Conservation (phyloP, 2,797 vertebrate genomes). For the Vireo griseus region DNA sequence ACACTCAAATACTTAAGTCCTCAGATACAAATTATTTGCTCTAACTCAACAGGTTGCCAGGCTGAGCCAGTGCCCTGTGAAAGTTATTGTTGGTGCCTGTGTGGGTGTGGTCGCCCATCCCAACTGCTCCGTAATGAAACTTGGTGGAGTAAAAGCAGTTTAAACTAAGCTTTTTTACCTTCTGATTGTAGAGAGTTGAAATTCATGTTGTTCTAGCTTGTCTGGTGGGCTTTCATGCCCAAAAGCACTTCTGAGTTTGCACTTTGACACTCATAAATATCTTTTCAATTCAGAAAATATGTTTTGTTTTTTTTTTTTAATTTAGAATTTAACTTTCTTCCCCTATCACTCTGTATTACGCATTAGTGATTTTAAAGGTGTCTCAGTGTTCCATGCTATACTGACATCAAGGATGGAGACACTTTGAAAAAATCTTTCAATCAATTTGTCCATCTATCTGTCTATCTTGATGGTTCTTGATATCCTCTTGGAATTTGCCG, state of each 20-base stretch:
- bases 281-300: not conserved
- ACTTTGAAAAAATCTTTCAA: not conserved
- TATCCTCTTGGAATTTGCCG: not conserved
- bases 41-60: not conserved
- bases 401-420: fast-evolving
- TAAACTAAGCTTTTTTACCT: not conserved
- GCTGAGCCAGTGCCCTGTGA: not conserved
- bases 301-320: fast-evolving
- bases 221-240: not conserved
- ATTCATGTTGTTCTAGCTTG: not conserved
- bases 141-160: not conserved
- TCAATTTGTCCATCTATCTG: not conserved
- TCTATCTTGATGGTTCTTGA: not conserved
- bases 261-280: not conserved
- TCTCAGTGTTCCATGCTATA: not conserved
- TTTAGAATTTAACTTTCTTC: not conserved
- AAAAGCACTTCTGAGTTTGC: not conserved
- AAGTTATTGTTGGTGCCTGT: not conserved
- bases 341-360: not conserved
- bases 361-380: not conserved
- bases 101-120: not conserved
- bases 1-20: not conserved
- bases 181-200: not conserved
- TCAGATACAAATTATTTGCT: not conserved
- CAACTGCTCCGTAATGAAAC: not conserved